phyloP scores from a whole-genome alignment of 2,888 invertebrate genomes.

The Melolontha melolontha region DNA sequence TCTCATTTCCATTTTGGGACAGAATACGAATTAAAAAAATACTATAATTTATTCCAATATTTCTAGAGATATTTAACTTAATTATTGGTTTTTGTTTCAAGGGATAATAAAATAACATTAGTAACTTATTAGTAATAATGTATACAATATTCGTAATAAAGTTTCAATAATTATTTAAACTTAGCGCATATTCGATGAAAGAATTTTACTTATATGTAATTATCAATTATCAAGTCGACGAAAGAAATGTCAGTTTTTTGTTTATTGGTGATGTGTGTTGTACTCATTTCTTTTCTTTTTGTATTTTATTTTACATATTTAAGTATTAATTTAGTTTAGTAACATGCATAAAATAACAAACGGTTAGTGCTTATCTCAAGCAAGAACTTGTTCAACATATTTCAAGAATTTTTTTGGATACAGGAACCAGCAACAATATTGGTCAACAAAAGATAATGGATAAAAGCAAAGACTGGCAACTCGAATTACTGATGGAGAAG shows the following conservation, averaged over 20 bases:
- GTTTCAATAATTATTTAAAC: too few species aligned
- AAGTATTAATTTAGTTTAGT: constrained; percentile 34
- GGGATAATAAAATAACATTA: too few species aligned
- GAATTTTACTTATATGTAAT: neutral
- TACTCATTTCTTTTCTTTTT: constrained; percentile 29
- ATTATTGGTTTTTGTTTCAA: too few species aligned
- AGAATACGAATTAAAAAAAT: too few species aligned
- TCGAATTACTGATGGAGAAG: constrained; percentile 92
- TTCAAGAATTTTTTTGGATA: constrained; percentile 8
- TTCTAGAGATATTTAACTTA: too few species aligned
- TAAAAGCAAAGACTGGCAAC: constrained; percentile 80
- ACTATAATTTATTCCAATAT: too few species aligned
- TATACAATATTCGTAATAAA: too few species aligned
- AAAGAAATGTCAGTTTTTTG: constrained; percentile 55
- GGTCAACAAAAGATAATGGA: constrained; percentile 60
- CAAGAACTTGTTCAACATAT: constrained; percentile 25
- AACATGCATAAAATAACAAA: constrained; percentile 56
- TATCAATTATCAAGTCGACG: constrained; percentile 35
- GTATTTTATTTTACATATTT: constrained; percentile 38
- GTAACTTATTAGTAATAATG: too few species aligned
- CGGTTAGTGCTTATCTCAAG: constrained; percentile 50
- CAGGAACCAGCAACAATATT: constrained; percentile 24
- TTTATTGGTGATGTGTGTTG: constrained; percentile 54
- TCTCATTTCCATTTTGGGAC: too few species aligned
- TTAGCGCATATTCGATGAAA: too few species aligned